Base-by-base conservation (phyloP, 2,888 invertebrate species). In the Mantis religiosa region DNA sequence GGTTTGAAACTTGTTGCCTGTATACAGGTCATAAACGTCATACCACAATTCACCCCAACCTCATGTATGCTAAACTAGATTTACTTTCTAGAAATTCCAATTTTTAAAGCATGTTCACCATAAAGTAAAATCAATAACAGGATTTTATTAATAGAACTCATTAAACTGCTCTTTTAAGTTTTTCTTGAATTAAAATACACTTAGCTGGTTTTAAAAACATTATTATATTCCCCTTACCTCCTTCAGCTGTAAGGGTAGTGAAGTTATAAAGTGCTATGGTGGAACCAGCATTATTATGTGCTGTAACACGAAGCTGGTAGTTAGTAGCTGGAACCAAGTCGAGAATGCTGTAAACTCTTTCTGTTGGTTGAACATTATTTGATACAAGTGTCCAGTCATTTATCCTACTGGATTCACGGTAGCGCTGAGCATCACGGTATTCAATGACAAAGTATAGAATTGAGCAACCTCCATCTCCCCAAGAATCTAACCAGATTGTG, bases 381-480 rank as follows among this genome's bases (percentile, higher is more conserved):
- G 97, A 97, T 0, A 97, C 96, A 89, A 97, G 94, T 2, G 96
- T 96, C 97, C 97, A 97, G n/a, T 91, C 91, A 87, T 84, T 88
- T 20, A 20, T 95, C 94, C 88, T 86, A 82, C 94, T 94, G 85
- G 95, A 94, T 89, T 95, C 94, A 89, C 95, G 94, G 92, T 97
- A 98, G 90, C 96, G 95, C 83, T 94, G 94, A 86, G 95, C 94
- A 89, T 95, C 94, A 89, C 95, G 94, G 92, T 97, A 98, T 92
- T 98, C 97, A 83, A 98, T 96, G 91, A 97, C 96, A 92, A 97
- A 98, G 93, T 97, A 97, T 14, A 97, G 94, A 90, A 98, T 97
- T 3, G 97, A 97, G 92, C 98, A 98, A 30, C 98, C 98, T 0
- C 97, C 97, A 92, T 98, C 97, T 82, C 97, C 97, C 98, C 98